Evolutionary conservation across 2,888 invertebrate species (phyloP).

Genomic region (Hedychridium roseum): DNA sequence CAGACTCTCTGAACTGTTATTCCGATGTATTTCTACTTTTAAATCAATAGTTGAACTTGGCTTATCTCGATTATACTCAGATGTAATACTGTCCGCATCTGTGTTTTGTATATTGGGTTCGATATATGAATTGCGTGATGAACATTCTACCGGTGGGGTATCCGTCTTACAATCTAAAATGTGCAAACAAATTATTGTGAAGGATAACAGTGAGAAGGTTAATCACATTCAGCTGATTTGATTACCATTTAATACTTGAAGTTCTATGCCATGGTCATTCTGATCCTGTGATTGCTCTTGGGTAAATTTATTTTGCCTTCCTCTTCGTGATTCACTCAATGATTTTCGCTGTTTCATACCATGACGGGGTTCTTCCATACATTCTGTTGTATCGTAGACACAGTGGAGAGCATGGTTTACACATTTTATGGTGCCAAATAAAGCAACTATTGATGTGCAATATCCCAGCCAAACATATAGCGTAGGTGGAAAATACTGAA

Average conservation of each 20-base stretch:
- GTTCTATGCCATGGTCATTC: slow-evolving; percentile 56
- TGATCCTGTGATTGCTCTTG: slow-evolving; percentile 62
- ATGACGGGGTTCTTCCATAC: slow-evolving; percentile 71
- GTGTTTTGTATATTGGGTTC: slow-evolving; percentile 60
- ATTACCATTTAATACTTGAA: slow-evolving; percentile 60
- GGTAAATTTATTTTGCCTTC: slow-evolving; percentile 51
- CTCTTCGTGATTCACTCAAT: slow-evolving; percentile 64
- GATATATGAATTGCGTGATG: slow-evolving; percentile 66
- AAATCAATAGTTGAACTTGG: slow-evolving; percentile 72
- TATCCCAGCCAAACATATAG: slow-evolving; percentile 87
- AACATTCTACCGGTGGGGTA: slow-evolving; percentile 67
- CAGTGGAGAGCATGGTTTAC: slow-evolving; percentile 90
- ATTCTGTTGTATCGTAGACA: slow-evolving; percentile 94
- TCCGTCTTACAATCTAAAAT: slow-evolving; percentile 50
- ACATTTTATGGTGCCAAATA: slow-evolving; percentile 85
- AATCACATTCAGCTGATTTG: background rate
- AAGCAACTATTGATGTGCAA: slow-evolving; percentile 79
- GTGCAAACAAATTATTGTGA: background rate
- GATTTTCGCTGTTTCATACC: slow-evolving; percentile 66
- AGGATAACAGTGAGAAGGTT: too few relatives aligned
- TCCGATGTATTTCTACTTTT: slow-evolving; percentile 92
- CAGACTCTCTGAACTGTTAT: slow-evolving; percentile 89
- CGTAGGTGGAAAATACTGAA: slow-evolving; percentile 88
- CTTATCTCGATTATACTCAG: slow-evolving; percentile 60
- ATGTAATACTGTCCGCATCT: slow-evolving; percentile 62